Evolutionary conservation across 53 echinoderm and acorn worm species (phyloP).

Genomic region (Zoroaster sp.): DNA sequence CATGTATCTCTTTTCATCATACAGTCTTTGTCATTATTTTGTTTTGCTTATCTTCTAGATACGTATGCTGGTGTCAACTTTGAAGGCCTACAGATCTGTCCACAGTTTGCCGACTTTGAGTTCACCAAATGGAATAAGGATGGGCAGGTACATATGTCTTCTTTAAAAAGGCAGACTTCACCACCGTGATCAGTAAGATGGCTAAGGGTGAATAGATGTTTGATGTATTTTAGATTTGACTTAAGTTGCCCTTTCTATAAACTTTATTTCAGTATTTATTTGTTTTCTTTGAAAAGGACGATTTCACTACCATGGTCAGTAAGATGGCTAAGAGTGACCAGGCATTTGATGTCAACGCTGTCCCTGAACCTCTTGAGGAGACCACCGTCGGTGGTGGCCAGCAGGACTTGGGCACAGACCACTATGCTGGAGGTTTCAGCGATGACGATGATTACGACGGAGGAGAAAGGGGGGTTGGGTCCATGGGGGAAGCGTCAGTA

Average conservation of each 20-base stretch:
- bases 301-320: slow-evolving; percentile 54
- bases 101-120: slow-evolving; percentile 91
- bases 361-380: slow-evolving; percentile 92
- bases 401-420: slow-evolving; percentile 29
- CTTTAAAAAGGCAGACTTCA: slow-evolving; percentile 73
- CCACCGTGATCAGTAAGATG: slow-evolving; percentile 62
- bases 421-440: slow-evolving; percentile 67
- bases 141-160: slow-evolving; percentile 75
- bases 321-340: slow-evolving; percentile 66
- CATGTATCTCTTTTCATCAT: too few relatives aligned
- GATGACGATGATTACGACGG: slow-evolving; percentile 57
- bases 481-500: slow-evolving; percentile 70
- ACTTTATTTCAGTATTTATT: too few relatives aligned
- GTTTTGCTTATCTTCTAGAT: slow-evolving; percentile 59
- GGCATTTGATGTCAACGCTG: slow-evolving; percentile 88
- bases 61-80: slow-evolving; percentile 61
- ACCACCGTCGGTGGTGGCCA: slow-evolving; percentile 33
- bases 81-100: slow-evolving; percentile 79
- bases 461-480: slow-evolving; percentile 25
- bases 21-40: too few relatives aligned
- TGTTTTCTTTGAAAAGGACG: too few relatives aligned
- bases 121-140: slow-evolving; percentile 87
- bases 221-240: too few relatives aligned
- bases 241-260: not conserved
- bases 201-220: slow-evolving; percentile 74